Conservation (phyloP, 2,113 vertebrate genomes). For the Paramisgurnus dabryanus region DNA sequence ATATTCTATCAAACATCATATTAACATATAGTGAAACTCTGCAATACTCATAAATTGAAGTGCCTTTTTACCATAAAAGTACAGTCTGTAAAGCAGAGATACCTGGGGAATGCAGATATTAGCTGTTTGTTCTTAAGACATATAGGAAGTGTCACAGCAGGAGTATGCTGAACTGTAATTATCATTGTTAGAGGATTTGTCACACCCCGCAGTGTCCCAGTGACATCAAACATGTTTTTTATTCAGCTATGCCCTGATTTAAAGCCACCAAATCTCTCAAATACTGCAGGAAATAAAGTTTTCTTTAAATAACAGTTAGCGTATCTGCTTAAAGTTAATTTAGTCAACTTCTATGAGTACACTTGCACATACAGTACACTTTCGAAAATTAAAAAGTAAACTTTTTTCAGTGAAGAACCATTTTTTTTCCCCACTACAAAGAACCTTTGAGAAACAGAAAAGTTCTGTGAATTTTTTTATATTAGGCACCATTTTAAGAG, state of each 20-base stretch:
- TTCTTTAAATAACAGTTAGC: not conserved
- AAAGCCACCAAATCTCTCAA: not conserved
- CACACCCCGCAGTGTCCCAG: not conserved
- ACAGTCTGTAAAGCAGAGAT: not conserved
- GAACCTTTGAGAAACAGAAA: no score
- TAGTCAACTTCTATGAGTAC: no score
- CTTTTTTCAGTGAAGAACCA: no score
- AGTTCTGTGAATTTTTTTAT: no score
- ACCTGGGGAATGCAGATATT: constrained; percentile 2
- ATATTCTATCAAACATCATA: constrained; percentile 25
- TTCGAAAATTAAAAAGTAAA: no score
- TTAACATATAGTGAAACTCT: constrained; percentile 21
- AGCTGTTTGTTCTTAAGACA: constrained; percentile 1
- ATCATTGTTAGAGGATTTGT: not conserved
- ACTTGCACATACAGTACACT: no score
- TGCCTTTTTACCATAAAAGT: constrained; percentile 18
- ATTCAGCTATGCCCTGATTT: not conserved
- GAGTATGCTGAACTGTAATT: constrained; percentile 13
- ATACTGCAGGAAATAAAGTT: not conserved
- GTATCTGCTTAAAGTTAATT: no score
- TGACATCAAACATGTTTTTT: not conserved
- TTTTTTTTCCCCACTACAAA: no score
- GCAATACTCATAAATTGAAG: not conserved
- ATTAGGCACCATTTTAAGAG: no score
- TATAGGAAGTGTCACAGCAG: constrained; percentile 6